Base-by-base conservation (phyloP, 2,888 invertebrate species). In the Ectobius pallidus region DNA sequence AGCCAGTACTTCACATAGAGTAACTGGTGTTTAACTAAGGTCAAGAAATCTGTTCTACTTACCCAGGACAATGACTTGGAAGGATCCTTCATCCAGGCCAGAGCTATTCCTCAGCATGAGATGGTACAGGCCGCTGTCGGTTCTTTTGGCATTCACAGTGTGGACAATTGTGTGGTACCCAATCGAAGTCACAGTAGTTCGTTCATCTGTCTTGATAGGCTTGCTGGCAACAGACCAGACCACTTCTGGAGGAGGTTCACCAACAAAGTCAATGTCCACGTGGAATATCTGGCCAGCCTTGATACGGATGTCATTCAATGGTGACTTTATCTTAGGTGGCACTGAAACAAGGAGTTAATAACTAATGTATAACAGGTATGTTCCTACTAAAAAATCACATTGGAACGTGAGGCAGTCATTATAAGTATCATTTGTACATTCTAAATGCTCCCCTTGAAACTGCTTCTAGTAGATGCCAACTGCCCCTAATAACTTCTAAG, bases 221-320 rank as follows among this genome's bases (percentile, higher is more conserved):
- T 88, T 90, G 70, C 89, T 89, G 74, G 91, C 91, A 75, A 90
- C 89, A 32, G 91, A 92, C 98, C 98, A 98, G 73, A 88, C 90
- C 1, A 93, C 95, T 81, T 94, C 93, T 32, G 98, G 98, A 70
- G 90, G 88, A 18, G 98, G 98, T 83, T 97, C 97, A 74, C 97
- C 98, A 79, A 95, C 90, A 79, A 95, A 98, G 81, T 95, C 92
- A 55, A 97, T 92, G 80, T 96, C 95, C 76, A 94, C 86, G 78
- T 93, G 95, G 85, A 96, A 91, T 77, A 95, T 94, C 77, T 96
- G 93, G 63, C 97, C 97, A 75, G 95, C 94, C 83, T 97, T 97
- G 80, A 97, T 92, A 77, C 94, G 91, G 74, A 97, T 89, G 79
- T 97, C 96, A 77, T 92, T 91, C 76, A 97, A 87, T 1, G 95